Percentiles rank a stretch among this genome's conserved stretches.
These are phyloP conservation scores for Lycorma delicatula DNA, from an alignment of 1,140 invertebrate species.

Conservation along the genomic window DNA sequence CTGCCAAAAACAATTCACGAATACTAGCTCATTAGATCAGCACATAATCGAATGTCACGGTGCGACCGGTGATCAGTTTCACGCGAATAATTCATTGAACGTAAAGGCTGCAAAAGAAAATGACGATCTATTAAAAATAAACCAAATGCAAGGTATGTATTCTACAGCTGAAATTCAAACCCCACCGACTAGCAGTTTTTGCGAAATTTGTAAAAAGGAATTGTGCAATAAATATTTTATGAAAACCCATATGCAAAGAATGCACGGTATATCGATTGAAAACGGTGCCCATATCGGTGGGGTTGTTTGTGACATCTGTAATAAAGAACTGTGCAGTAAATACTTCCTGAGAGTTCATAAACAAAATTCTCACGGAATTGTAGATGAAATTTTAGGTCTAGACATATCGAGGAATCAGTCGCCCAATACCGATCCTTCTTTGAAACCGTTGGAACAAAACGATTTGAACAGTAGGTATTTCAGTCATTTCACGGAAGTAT, in stretches of 20 bases:
- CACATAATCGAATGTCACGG: constrained; percentile 45
- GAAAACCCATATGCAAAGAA: constrained; percentile 98
- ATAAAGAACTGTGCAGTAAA: constrained; percentile 95
- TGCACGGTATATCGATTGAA: constrained; percentile 96
- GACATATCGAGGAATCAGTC: constrained; percentile 16
- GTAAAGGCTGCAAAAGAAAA: constrained; percentile 14
- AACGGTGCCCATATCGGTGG: constrained; percentile 83
- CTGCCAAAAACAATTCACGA: constrained; percentile 53
- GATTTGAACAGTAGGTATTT: constrained; percentile 45
- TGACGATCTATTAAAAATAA: constrained; percentile 7
- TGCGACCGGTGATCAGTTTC: too few relatives aligned
- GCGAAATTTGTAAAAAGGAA: constrained; percentile 99
- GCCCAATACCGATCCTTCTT: constrained; percentile 12
- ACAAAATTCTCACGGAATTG: constrained; percentile 93
- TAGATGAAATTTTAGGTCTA: constrained; percentile 47
- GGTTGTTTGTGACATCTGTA: constrained; percentile 92
- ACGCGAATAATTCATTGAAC: not conserved
- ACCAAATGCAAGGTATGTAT: not conserved
- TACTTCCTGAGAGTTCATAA: constrained; percentile 96
- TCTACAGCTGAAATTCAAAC: not conserved
- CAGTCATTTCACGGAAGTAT: constrained; percentile 66
- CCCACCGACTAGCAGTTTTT: constrained; percentile 77
- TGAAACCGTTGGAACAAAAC: constrained; percentile 15
- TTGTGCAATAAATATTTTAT: constrained; percentile 99
- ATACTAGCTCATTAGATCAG: constrained; percentile 47